Percentiles rank a stretch among this genome's conserved stretches.
phyloP scores from a whole-genome alignment of 2,888 invertebrate species.

The Belgica antarctica region DNA sequence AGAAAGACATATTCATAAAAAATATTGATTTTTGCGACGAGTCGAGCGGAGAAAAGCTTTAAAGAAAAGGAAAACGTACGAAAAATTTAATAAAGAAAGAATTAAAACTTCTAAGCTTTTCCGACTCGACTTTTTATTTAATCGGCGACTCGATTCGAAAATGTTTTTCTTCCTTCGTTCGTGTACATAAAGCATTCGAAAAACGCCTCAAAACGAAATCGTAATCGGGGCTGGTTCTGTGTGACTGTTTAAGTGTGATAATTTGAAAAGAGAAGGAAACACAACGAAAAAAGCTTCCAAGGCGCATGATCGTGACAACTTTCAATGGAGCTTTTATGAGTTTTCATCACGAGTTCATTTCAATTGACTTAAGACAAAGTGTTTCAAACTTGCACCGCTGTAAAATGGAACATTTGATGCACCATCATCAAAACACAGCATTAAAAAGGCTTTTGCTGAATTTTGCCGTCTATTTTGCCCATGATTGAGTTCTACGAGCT shows the following conservation, averaged over 20 bases:
- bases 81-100: slow-evolving; percentile 21
- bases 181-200: not conserved
- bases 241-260: slow-evolving; percentile 44
- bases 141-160: no score
- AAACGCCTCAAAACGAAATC: slow-evolving; percentile 22
- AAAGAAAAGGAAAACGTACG: slow-evolving; percentile 22
- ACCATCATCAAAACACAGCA: slow-evolving; percentile 1
- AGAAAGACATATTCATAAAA: slow-evolving; percentile 39
- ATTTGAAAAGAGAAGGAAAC: slow-evolving; percentile 42
- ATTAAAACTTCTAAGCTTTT: not conserved
- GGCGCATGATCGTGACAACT: slow-evolving; percentile 36
- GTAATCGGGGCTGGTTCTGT: slow-evolving; percentile 39
- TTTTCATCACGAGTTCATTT: not conserved
- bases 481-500: no score
- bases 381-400: slow-evolving; percentile 4
- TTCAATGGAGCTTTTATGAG: not conserved
- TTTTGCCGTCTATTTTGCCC: no score
- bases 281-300: slow-evolving; percentile 30
- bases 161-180: not conserved
- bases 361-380: slow-evolving; percentile 26
- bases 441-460: no score
- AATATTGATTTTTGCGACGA: slow-evolving; percentile 38
- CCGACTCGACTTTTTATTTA: no score
- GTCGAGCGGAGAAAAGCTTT: slow-evolving; percentile 38
- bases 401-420: not conserved